Percentiles rank a stretch among this genome's conserved stretches.
phyloP scores from a whole-genome alignment of 2,113 vertebrate genomes.

The Cephalophus harveyi region DNA sequence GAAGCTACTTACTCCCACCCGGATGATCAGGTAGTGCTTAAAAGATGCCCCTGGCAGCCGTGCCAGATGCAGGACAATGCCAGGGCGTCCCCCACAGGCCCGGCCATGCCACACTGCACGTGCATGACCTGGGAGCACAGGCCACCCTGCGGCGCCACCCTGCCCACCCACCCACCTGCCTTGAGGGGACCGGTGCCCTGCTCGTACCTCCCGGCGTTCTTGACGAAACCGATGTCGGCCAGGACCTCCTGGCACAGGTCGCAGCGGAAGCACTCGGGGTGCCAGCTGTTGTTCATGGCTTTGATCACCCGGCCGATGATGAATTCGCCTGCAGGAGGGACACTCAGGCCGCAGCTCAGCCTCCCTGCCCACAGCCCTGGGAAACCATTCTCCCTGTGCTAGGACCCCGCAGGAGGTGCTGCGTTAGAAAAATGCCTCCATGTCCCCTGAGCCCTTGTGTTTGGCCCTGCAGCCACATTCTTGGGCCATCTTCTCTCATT shows the following conservation, averaged over 20 bases:
- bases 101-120: neutral
- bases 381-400: neutral
- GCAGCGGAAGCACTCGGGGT: conserved; percentile 97
- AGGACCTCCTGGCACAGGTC: conserved; percentile 93
- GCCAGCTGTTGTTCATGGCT: conserved; percentile 99
- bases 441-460: neutral
- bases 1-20: neutral
- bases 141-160: neutral
- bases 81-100: neutral
- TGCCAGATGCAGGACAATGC: neutral
- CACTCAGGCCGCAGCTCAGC: neutral
- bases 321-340: conserved; percentile 90
- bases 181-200: neutral
- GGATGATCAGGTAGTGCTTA: neutral
- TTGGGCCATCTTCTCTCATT: neutral
- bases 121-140: neutral
- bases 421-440: neutral
- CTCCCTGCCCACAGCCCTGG: neutral
- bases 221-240: conserved; percentile 97
- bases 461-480: neutral
- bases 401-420: neutral
- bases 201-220: conserved; percentile 94
- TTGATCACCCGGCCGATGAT: conserved; percentile 99
- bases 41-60: neutral
- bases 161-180: neutral